Conservation (phyloP, 2,113 vertebrate species). For the Gallinago media region DNA sequence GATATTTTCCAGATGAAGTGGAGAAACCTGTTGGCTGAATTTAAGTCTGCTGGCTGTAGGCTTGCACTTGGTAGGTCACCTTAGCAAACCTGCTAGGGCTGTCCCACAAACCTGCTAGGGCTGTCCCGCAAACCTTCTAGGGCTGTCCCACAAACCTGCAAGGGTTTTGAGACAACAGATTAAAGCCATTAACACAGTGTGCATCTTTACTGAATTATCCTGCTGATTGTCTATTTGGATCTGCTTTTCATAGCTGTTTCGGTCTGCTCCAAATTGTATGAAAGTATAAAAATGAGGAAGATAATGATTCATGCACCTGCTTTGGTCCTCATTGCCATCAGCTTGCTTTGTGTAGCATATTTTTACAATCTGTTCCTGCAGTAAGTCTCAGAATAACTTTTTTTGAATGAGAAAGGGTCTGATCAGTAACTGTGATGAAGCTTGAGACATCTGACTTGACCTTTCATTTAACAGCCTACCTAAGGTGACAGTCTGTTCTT, state of each 20-base stretch:
- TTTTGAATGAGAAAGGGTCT: background rate
- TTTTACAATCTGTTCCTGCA: background rate
- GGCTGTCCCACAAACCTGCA: background rate
- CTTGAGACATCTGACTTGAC: background rate
- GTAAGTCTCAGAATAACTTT: background rate
- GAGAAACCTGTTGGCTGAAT: background rate
- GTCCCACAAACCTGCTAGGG: background rate
- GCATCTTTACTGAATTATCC: background rate
- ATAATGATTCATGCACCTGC: rapidly evolving
- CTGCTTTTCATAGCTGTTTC: background rate
- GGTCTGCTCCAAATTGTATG: background rate
- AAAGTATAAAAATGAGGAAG: background rate
- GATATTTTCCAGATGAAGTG: background rate
- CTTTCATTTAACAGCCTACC: background rate
- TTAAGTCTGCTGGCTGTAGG: background rate
- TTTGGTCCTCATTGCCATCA: background rate
- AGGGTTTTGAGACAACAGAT: background rate
- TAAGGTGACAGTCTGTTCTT: background rate
- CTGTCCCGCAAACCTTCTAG: rapidly evolving
- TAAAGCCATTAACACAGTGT: background rate
- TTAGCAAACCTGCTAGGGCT: rapidly evolving
- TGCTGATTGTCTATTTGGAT: background rate
- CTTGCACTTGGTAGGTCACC: rapidly evolving
- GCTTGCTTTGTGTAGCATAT: background rate
- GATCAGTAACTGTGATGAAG: background rate